Conservation (phyloP, 1,140 invertebrate species). For the Brachionus rubens region DNA sequence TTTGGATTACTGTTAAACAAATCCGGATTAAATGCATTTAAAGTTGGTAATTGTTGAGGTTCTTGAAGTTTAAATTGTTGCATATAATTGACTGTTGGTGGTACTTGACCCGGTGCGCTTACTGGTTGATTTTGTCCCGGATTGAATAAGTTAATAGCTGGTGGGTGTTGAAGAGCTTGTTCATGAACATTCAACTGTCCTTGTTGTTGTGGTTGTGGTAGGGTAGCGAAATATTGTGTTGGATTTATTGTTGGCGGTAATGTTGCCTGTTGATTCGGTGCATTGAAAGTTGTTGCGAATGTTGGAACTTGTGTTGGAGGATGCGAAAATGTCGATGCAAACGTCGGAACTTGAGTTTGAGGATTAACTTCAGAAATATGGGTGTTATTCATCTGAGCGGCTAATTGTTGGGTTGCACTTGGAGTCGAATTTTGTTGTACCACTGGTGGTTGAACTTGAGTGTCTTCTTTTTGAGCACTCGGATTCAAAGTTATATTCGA, state of each 20-base stretch:
- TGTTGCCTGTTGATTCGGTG: not conserved
- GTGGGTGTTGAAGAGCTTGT: too few species aligned
- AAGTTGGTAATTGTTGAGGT: not conserved
- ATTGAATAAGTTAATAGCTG: too few species aligned
- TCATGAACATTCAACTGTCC: too few species aligned
- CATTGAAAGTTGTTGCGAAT: not conserved
- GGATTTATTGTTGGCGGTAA: not conserved
- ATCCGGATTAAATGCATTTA: not conserved
- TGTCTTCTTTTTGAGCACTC: not conserved
- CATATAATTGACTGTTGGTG: not conserved
- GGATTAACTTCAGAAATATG: not conserved
- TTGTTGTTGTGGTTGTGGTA: not conserved
- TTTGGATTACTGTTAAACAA: constrained; percentile 13
- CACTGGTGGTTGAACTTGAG: not conserved
- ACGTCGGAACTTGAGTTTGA: not conserved
- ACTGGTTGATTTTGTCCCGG: not conserved
- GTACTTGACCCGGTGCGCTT: not conserved
- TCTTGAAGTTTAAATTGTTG: constrained; percentile 26
- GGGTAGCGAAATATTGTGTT: not conserved
- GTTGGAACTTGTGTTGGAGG: not conserved
- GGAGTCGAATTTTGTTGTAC: not conserved
- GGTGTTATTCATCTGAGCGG: constrained; percentile 1
- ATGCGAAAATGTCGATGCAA: not conserved
- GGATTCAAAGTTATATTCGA: constrained; percentile 20
- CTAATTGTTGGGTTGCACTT: not conserved